Evolutionary conservation across 2,113 vertebrate genomes (phyloP).

Genomic region (Aphyosemion australe): DNA sequence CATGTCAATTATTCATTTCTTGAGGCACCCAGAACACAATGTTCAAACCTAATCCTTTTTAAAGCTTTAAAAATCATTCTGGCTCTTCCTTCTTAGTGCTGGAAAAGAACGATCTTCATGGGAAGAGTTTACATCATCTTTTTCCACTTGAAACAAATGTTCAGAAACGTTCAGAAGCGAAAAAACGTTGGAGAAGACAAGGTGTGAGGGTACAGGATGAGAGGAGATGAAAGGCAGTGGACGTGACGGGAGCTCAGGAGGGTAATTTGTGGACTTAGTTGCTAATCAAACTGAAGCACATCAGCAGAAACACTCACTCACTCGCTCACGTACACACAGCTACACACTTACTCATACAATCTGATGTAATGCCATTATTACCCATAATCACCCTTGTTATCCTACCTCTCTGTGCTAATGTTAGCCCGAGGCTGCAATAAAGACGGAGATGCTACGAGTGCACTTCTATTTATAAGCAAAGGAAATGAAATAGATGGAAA

Average conservation of each 20-base stretch:
- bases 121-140: constrained; percentile 61
- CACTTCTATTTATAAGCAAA: constrained; percentile 24
- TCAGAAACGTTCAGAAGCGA: constrained; percentile 3
- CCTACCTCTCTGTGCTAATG: constrained; percentile 68
- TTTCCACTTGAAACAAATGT: constrained; percentile 51
- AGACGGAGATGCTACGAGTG: constrained; percentile 37
- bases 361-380: constrained; percentile 70
- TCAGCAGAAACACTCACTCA: constrained; percentile 33
- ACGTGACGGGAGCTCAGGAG: constrained; percentile 11
- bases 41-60: constrained; percentile 28
- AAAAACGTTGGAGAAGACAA: constrained; percentile 41
- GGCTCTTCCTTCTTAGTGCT: constrained; percentile 29
- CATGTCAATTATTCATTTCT: too few species aligned
- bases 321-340: constrained; percentile 34
- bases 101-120: constrained; percentile 39
- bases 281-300: constrained; percentile 56
- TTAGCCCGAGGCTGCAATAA: constrained; percentile 56
- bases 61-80: constrained; percentile 32
- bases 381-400: constrained; percentile 69
- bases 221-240: constrained; percentile 31
- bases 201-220: constrained; percentile 22
- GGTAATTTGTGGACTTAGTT: constrained; percentile 53
- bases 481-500: constrained; percentile 38
- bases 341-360: constrained; percentile 24
- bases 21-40: constrained; percentile 2